A percentile compares a stretch with the other conserved stretches of the same genome.
phyloP scores from a whole-genome alignment of 1,140 invertebrate genomes.

The Phymastichus coffea region DNA sequence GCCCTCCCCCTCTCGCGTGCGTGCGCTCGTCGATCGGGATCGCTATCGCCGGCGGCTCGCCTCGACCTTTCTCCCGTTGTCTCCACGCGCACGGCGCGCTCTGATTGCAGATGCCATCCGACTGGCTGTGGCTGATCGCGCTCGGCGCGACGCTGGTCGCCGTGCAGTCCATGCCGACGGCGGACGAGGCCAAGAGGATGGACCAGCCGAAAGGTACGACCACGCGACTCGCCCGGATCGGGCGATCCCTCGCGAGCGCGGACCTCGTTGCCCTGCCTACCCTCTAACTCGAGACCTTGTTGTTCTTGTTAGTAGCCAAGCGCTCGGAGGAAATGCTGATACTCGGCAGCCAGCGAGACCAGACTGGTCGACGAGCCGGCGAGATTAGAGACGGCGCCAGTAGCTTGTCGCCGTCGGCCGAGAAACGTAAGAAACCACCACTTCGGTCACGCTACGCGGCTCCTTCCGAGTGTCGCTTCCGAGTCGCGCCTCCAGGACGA shows the following conservation, averaged over 20 bases:
- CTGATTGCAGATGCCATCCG: slow-evolving; percentile 38
- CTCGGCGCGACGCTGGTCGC: slow-evolving; percentile 31
- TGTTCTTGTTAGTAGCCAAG: slow-evolving; percentile 42
- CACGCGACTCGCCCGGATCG: too few species aligned
- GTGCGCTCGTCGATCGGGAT: too few species aligned
- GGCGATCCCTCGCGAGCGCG: too few species aligned
- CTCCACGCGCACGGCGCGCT: slow-evolving; percentile 9
- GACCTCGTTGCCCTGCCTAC: too few species aligned
- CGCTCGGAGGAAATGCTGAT: slow-evolving; percentile 52
- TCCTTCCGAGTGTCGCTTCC: too few species aligned
- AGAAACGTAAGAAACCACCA: slow-evolving; percentile 50
- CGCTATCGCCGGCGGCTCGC: too few species aligned
- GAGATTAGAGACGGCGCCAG: slow-evolving; percentile 31
- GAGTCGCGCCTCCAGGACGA: too few species aligned
- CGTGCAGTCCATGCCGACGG: slow-evolving; percentile 34
- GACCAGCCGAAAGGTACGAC: slow-evolving; percentile 42
- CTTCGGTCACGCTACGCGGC: too few species aligned
- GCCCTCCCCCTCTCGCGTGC: too few species aligned
- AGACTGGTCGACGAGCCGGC: slow-evolving; percentile 28
- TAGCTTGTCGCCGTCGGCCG: slow-evolving; percentile 33
- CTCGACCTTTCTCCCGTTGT: slow-evolving; percentile 5
- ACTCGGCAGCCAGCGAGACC: slow-evolving; percentile 57
- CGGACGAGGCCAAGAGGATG: slow-evolving; percentile 36
- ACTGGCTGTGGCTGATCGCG: slow-evolving; percentile 35
- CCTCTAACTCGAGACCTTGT: not conserved